Percentiles rank a stretch among this genome's conserved stretches.
phyloP scores from a whole-genome alignment of 1,140 invertebrate genomes.

The Mizuhopecten yessoensis region DNA sequence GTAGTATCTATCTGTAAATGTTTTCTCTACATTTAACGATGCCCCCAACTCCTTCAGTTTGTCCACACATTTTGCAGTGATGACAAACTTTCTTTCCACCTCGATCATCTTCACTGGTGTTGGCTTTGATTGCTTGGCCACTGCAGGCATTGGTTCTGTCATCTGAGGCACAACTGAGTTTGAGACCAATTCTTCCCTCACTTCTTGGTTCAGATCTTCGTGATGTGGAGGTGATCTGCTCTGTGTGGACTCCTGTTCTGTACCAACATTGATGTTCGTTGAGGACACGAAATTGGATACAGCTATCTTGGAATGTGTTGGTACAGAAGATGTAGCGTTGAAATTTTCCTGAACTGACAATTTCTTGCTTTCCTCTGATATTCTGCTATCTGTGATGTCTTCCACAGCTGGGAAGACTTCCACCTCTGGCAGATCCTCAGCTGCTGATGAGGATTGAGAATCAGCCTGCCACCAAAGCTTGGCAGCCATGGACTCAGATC shows the following conservation, averaged over 20 bases:
- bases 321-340: background rate
- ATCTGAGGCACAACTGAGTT: background rate
- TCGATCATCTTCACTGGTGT: constrained; percentile 63
- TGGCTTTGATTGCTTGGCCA: background rate
- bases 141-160: background rate
- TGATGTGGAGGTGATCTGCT: too few species aligned
- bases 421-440: background rate
- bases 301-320: constrained; percentile 19
- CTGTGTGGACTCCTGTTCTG: too few species aligned
- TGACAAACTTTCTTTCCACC: constrained; percentile 76
- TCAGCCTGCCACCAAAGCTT: background rate
- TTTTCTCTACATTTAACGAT: constrained; percentile 60
- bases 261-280: background rate
- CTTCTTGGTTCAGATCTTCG: too few species aligned
- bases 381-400: background rate
- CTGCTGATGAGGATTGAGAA: background rate
- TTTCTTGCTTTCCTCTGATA: background rate
- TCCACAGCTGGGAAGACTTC: constrained; percentile 4
- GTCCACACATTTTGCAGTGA: constrained; percentile 63
- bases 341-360: background rate
- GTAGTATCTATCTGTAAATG: constrained; percentile 73
- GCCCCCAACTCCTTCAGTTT: constrained; percentile 69
- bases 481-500: background rate
- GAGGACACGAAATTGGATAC: background rate
- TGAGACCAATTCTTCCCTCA: too few species aligned